Evolutionary conservation across 2,888 invertebrate genomes (phyloP).

Genomic region (Caenorhabditis sp.): DNA sequence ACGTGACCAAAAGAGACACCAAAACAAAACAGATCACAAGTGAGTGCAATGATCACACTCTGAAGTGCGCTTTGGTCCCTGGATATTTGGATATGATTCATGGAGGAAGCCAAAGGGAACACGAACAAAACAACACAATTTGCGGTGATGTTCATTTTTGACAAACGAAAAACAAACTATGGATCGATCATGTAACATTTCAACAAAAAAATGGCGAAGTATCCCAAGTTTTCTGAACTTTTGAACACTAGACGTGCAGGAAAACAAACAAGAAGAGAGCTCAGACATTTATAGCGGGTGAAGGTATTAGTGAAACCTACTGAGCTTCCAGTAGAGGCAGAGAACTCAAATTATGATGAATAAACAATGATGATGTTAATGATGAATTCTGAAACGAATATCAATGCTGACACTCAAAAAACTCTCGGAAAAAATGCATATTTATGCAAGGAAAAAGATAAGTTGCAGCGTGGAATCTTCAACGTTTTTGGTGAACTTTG

Average conservation of each 20-base stretch:
- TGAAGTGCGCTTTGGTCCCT: slow-evolving; percentile 12
- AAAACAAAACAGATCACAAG: neutral
- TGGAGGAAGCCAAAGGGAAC: slow-evolving; percentile 33
- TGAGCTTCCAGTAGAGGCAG: too few relatives aligned
- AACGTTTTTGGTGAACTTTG: neutral
- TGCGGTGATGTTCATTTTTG: neutral
- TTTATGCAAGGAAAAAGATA: neutral
- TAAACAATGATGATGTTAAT: too few relatives aligned
- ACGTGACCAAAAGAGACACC: neutral
- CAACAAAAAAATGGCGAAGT: too few relatives aligned
- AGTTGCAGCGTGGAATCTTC: neutral
- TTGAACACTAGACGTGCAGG: neutral
- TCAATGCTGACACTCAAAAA: neutral
- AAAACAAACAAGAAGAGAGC: too few relatives aligned
- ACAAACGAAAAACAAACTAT: neutral
- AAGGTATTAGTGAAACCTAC: too few relatives aligned
- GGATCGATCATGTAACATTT: neutral
- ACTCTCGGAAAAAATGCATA: neutral
- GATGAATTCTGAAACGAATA: neutral
- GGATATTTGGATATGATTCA: slow-evolving; percentile 16
- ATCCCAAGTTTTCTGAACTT: neutral
- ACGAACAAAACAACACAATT: slow-evolving; percentile 7
- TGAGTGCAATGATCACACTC: slow-evolving; percentile 5
- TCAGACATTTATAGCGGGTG: neutral
- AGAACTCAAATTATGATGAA: too few relatives aligned